Conservation (phyloP, 2,113 vertebrate species). For the Euleptes europaea region DNA sequence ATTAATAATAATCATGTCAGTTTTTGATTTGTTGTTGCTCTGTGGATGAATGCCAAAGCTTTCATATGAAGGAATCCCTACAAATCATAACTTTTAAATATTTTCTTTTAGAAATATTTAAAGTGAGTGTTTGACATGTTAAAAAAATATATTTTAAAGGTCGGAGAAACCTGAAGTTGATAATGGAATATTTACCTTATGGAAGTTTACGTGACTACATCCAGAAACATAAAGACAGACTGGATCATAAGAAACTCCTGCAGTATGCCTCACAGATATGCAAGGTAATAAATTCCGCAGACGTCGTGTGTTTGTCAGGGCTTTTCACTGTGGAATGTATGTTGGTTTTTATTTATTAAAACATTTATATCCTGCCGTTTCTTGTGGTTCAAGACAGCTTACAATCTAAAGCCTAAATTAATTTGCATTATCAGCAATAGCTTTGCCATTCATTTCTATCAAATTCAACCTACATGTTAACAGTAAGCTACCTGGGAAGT, state of each 20-base stretch:
- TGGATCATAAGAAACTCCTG: slow-evolving; percentile 92
- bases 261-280: slow-evolving; percentile 94
- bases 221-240: slow-evolving; percentile 90
- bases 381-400: not conserved
- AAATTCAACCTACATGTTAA: too few species aligned
- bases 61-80: not conserved
- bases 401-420: not conserved
- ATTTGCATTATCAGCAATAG: not conserved
- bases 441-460: not conserved
- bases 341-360: not conserved
- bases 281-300: slow-evolving; percentile 80
- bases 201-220: slow-evolving; percentile 97
- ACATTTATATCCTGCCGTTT: too few species aligned
- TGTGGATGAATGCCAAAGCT: not conserved
- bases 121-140: not conserved
- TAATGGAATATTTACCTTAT: slow-evolving; percentile 97
- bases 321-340: not conserved
- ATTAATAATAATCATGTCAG: not conserved
- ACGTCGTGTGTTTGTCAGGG: not conserved
- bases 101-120: not conserved
- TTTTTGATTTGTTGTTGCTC: not conserved
- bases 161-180: slow-evolving; percentile 89
- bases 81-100: not conserved
- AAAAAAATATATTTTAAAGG: slow-evolving; percentile 72
- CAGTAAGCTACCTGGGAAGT: too few species aligned